Evolutionary conservation across 1,140 invertebrate species (phyloP).

Genomic region (Meteorus sp.): DNA sequence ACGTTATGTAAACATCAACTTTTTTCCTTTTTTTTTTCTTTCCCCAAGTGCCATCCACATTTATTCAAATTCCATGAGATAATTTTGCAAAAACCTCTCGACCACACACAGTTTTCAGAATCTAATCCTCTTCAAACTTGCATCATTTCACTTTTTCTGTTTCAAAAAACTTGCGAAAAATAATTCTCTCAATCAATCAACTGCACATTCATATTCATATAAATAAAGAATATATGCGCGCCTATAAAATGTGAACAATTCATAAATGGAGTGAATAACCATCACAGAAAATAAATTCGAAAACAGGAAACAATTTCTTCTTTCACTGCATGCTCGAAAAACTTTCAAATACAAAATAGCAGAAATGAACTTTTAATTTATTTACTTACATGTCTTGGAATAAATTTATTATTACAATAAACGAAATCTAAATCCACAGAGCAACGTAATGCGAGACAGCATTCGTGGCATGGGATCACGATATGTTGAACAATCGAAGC

Average conservation of each 20-base stretch:
- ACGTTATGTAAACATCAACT: no score
- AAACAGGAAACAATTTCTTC: background rate
- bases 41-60: no score
- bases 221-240: background rate
- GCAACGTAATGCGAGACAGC: background rate
- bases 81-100: no score
- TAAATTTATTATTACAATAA: background rate
- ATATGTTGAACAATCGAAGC: background rate
- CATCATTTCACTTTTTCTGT: background rate
- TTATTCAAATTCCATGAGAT: no score
- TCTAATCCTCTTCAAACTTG: no score
- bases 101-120: no score
- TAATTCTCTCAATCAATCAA: background rate
- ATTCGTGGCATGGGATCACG: background rate
- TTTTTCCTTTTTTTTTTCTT: no score
- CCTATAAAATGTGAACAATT: background rate
- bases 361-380: background rate
- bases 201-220: no score
- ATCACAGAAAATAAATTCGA: background rate
- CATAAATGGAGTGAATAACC: background rate
- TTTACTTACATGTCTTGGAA: slow-evolving; percentile 3
- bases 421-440: background rate
- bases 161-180: background rate
- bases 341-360: background rate
- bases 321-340: no score